Conservation (phyloP, 1,140 invertebrate genomes). For the Rhopalosiphum padi region DNA sequence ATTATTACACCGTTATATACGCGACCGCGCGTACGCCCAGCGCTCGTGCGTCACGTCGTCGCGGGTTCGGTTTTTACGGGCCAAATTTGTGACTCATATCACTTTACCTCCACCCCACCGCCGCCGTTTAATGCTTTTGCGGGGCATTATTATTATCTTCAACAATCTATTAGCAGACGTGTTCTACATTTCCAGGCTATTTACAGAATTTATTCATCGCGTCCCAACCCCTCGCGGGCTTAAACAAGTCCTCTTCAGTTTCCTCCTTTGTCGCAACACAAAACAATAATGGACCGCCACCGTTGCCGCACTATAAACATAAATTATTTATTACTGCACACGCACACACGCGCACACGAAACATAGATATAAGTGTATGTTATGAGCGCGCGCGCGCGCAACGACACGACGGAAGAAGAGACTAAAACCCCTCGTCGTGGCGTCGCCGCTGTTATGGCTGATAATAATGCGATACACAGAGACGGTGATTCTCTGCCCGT, state of each 20-base stretch:
- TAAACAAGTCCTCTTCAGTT: constrained; percentile 47
- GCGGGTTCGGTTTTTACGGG: constrained; percentile 18
- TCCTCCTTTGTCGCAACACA: constrained; percentile 40
- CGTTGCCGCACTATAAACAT: constrained; percentile 48
- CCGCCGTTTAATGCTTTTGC: neutral
- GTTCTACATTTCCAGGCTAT: constrained; percentile 56
- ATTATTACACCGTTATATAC: neutral
- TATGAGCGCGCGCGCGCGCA: too few relatives aligned
- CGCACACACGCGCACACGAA: neutral
- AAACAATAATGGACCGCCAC: constrained; percentile 51
- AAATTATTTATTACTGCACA: constrained; percentile 35
- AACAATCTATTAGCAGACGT: constrained; percentile 55
- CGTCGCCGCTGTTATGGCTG: neutral
- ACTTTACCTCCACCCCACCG: neutral
- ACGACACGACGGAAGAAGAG: neutral
- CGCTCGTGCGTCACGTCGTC: neutral
- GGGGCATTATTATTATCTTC: constrained; percentile 37
- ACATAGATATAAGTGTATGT: neutral
- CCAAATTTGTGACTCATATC: constrained; percentile 41
- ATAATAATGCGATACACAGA: neutral
- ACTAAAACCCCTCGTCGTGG: neutral
- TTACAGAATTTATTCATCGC: constrained; percentile 55
- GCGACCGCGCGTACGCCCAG: too few relatives aligned
- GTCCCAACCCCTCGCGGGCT: constrained; percentile 24
- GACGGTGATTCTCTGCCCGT: neutral